Evolutionary conservation across 2,888 invertebrate species (phyloP), one percentile per base, ranked within the genome.

Genomic region (Zygogramma bicolorata): DNA sequence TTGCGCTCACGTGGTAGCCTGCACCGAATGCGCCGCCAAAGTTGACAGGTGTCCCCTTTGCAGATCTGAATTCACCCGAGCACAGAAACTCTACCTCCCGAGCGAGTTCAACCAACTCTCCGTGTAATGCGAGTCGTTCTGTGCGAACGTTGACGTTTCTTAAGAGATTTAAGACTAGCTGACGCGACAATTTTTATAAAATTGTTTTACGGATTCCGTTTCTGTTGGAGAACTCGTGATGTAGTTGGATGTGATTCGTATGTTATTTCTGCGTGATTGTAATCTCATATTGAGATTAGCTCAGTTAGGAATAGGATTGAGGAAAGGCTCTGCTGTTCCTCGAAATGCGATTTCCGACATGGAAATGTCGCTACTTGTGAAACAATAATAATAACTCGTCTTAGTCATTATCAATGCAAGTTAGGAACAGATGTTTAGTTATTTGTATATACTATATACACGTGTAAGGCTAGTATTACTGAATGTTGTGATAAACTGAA

Each of bases 1-100:
- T 1, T 97, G 97, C 85, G 91, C 94, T n/a, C 97, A 97, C 86
- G 93, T 95, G 65, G 92, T 94, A 62, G 94, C 95, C 81, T 96
- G 96, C 87, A 88, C 89, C 42, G 88, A 90, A 22, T 97, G 97
- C 85, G 95, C 95, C 2, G 89, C 90, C 2, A 91, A 92, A 82
- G 93, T 95, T 84, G 90, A 91, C 72, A 89, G 91, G 71, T 95
- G 95, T 85, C 95, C 95, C 0, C 87, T 95, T 31, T 95, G 95
- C 84, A 90, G 95, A 20, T 89, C 92, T 4, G 90, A 91, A 82
- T 93, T 95, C 75, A 90, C 91, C 62, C 91, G 92, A 78, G 89
- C 91, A 29, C 92, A 93, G 87, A 92, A 91, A 83, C 91, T 94
- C 76, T 94, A 91, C 86, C 88, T 93, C 31, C 93, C 93, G 7